Evolutionary conservation across 92 coral and sea anemone species (phyloP).

Genomic region (Metridium senile): DNA sequence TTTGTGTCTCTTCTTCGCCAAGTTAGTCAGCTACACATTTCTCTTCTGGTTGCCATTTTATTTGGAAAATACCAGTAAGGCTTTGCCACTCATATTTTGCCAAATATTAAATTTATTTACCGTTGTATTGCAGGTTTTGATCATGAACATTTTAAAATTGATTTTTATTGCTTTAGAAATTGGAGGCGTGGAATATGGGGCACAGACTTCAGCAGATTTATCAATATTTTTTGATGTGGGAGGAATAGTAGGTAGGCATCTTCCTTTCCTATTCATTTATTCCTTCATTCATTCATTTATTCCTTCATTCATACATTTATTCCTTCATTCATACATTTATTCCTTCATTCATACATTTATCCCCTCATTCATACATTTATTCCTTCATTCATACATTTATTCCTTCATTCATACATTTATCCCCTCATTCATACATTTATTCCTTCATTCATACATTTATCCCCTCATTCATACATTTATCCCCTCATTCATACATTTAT

Average conservation of each 20-base stretch:
- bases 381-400: too few relatives aligned
- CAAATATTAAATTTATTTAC: background rate
- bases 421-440: too few relatives aligned
- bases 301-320: background rate
- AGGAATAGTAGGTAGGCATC: conserved; percentile 82
- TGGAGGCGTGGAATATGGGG: conserved; percentile 70
- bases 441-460: too few relatives aligned
- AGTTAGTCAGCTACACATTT: conserved; percentile 96
- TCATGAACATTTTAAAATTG: background rate
- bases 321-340: background rate
- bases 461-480: too few relatives aligned
- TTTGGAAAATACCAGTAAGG: conserved; percentile 66
- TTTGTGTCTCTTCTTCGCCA: conserved; percentile 91
- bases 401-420: too few relatives aligned
- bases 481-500: too few relatives aligned
- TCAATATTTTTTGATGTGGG: conserved; percentile 95
- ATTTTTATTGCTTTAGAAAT: conserved; percentile 55
- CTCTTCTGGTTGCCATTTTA: conserved; percentile 96
- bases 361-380: background rate
- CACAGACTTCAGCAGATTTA: conserved; percentile 81
- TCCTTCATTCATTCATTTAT: background rate
- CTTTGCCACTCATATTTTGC: background rate
- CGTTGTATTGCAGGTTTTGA: background rate
- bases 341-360: background rate
- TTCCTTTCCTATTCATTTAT: background rate